A percentile compares a stretch with the other conserved stretches of the same genome.
These are phyloP conservation scores for Eulemur mongoz DNA, from an alignment of 2,797 vertebrate species.

Conservation along the genomic window DNA sequence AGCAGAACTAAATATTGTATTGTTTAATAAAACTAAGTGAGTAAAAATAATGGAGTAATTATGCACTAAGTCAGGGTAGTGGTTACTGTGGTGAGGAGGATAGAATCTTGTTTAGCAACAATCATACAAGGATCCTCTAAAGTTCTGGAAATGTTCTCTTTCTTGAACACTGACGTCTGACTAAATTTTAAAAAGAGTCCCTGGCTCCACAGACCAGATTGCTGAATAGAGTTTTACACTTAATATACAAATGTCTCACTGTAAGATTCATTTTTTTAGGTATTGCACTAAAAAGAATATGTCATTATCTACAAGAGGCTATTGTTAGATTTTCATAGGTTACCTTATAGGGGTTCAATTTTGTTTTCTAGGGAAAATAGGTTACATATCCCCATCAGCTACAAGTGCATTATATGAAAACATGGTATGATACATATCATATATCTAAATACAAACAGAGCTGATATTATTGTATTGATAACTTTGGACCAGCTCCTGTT, in stretches of 20 bases:
- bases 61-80: not conserved
- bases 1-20: not conserved
- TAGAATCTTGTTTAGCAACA: not conserved
- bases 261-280: not conserved
- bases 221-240: not conserved
- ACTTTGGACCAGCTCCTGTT: not conserved
- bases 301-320: not conserved
- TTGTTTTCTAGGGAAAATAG: not conserved
- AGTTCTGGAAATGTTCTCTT: not conserved
- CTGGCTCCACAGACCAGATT: not conserved
- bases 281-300: not conserved
- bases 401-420: not conserved
- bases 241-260: not conserved
- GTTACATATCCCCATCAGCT: not conserved
- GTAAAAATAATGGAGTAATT: not conserved
- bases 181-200: not conserved
- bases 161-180: not conserved
- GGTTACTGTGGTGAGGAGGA: not conserved
- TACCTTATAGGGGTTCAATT: not conserved
- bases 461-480: not conserved
- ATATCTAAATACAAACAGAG: not conserved
- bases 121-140: not conserved
- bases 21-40: not conserved
- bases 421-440: not conserved
- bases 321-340: not conserved